Conservation (phyloP, 2,888 invertebrate species). For the Limnephilus rhombicus region DNA sequence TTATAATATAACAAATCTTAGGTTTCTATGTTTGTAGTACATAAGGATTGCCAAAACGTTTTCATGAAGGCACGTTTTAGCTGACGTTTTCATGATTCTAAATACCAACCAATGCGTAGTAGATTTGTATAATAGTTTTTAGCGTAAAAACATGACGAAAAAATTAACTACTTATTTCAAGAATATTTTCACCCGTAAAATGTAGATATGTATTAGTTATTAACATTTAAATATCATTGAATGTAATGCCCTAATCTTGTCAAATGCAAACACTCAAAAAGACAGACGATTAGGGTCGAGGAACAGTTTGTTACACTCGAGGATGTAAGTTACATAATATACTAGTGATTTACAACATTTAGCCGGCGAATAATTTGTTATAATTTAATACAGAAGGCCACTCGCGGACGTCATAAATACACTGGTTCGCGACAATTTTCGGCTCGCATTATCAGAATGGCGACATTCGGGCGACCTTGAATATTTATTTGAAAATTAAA, state of each 20-base stretch:
- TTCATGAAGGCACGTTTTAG: not conserved
- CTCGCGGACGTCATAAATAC: slow-evolving; percentile 41
- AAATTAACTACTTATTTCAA: not conserved
- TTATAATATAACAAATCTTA: no score
- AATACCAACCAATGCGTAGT: not conserved
- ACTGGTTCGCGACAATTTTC: slow-evolving; percentile 42
- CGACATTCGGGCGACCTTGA: slow-evolving; percentile 42
- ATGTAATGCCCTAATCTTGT: not conserved
- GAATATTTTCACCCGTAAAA: not conserved
- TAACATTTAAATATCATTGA: not conserved
- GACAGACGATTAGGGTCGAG: not conserved
- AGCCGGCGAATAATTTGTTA: slow-evolving; percentile 16
- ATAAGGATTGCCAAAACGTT: not conserved
- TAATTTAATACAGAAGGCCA: slow-evolving; percentile 35
- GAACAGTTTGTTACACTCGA: not conserved
- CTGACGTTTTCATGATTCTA: not conserved
- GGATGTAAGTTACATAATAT: slow-evolving; percentile 23
- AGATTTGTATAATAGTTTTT: not conserved
- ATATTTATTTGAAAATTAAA: slow-evolving; percentile 51
- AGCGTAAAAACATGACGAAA: not conserved
- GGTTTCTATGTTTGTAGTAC: no score
- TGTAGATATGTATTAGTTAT: not conserved
- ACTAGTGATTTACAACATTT: slow-evolving; percentile 1
- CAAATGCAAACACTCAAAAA: not conserved
- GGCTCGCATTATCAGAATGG: slow-evolving; percentile 44